phyloP scores from a whole-genome alignment of 2,888 invertebrate species.

The Reticulitermes lucifugus region DNA sequence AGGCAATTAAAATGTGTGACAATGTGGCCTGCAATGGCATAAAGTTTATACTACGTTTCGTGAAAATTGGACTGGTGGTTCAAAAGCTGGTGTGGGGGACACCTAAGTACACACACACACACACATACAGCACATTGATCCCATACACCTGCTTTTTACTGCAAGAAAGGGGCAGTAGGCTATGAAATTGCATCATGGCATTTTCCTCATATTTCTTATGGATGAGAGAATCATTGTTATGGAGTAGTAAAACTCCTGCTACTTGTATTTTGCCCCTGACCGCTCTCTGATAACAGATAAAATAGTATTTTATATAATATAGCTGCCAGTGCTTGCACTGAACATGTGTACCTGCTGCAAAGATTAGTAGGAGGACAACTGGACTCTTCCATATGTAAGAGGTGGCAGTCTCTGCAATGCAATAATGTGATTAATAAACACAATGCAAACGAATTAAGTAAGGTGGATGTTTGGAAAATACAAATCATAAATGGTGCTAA shows the following conservation, averaged over 20 bases:
- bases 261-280: background rate
- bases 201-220: background rate
- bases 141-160: no score
- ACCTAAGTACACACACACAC: no score
- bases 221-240: background rate
- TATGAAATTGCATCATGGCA: background rate
- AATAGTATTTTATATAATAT: background rate
- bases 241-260: background rate
- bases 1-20: no score
- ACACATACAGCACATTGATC: no score
- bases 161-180: no score
- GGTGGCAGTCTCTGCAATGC: background rate
- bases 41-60: no score
- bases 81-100: no score
- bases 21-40: no score
- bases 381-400: background rate
- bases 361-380: background rate
- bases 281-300: background rate
- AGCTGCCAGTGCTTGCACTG: background rate
- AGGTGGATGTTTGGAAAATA: background rate
- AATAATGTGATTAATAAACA: conserved; percentile 12
- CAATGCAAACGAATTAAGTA: background rate
- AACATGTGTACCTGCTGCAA: conserved; percentile 5
- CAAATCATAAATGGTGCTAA: conserved; percentile 12
- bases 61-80: no score